Conservation (phyloP, 2,797 vertebrate genomes). For the Lacerta bilineata region DNA sequence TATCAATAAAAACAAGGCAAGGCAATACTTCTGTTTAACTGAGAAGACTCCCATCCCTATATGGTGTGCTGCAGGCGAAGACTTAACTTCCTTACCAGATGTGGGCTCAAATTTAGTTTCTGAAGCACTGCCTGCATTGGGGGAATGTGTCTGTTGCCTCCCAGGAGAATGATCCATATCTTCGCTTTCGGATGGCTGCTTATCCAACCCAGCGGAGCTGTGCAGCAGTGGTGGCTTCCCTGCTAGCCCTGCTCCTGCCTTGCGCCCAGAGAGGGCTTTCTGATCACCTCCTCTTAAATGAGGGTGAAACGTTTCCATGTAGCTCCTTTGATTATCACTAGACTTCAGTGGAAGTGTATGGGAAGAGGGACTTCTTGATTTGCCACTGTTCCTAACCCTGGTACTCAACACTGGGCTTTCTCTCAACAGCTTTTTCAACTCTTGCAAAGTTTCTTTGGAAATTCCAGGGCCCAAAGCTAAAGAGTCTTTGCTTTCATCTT, state of each 20-base stretch:
- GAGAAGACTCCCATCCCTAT: background rate
- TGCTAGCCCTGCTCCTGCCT: conserved; percentile 41
- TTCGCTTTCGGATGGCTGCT: conserved; percentile 39
- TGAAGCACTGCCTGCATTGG: conserved; percentile 27
- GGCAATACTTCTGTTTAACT: background rate
- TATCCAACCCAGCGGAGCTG: conserved; percentile 61
- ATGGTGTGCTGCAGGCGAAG: background rate
- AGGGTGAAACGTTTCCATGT: conserved; percentile 82
- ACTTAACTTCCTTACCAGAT: conserved; percentile 67
- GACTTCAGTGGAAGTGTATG: conserved; percentile 67
- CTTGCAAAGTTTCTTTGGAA: conserved; percentile 81
- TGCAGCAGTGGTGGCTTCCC: conserved; percentile 42
- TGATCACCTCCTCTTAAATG: conserved; percentile 66
- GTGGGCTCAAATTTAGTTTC: conserved; percentile 56
- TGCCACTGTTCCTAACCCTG: conserved; percentile 63
- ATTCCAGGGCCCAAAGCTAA: conserved; percentile 61
- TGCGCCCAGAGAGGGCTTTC: conserved; percentile 52
- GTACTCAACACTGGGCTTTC: conserved; percentile 71
- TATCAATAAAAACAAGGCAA: background rate
- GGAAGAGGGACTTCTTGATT: conserved; percentile 48
- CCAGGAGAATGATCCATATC: conserved; percentile 55
- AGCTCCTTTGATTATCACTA: conserved; percentile 64
- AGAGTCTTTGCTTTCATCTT: accelerated
- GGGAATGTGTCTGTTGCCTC: conserved; percentile 52
- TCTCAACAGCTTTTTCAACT: conserved; percentile 81